Conservation (phyloP, 2,113 vertebrate species). For the Philantomba maxwellii region DNA sequence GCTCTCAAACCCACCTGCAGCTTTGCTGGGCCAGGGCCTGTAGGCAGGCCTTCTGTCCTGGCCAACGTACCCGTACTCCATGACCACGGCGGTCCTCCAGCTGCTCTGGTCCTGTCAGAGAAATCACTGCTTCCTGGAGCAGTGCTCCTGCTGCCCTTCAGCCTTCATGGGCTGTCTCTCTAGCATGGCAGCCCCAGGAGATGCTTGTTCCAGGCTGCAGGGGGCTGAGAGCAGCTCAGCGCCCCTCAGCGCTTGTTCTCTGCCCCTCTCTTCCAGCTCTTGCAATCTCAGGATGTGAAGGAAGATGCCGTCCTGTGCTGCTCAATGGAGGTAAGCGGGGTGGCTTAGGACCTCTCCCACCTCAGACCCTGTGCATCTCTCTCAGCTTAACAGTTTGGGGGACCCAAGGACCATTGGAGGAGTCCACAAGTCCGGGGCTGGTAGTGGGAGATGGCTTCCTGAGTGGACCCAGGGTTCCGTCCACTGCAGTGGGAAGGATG, state of each 20-base stretch:
- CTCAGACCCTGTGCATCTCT: neutral
- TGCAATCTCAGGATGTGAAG: constrained; percentile 95
- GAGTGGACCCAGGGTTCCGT: neutral
- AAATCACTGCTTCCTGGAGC: fast-evolving
- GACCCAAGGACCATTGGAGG: fast-evolving
- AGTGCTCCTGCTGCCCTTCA: neutral
- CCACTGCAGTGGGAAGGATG: neutral
- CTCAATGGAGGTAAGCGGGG: constrained; percentile 92
- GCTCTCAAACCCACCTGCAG: neutral
- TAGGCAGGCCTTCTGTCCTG: neutral
- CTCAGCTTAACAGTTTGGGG: neutral
- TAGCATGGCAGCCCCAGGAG: neutral
- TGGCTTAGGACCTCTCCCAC: fast-evolving
- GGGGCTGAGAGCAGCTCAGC: fast-evolving
- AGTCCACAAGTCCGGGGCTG: neutral
- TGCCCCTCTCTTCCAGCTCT: constrained; percentile 81
- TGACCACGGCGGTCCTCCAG: fast-evolving
- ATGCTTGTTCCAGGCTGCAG: neutral
- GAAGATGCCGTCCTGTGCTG: constrained; percentile 98
- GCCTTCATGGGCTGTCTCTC: neutral
- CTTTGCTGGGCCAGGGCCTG: neutral
- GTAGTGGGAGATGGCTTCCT: neutral
- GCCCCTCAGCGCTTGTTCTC: neutral
- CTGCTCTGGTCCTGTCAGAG: neutral
- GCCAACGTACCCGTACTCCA: fast-evolving